These are phyloP conservation scores for Capreolus pygargus DNA, from an alignment of 2,113 vertebrate genomes.

Conservation along the genomic window DNA sequence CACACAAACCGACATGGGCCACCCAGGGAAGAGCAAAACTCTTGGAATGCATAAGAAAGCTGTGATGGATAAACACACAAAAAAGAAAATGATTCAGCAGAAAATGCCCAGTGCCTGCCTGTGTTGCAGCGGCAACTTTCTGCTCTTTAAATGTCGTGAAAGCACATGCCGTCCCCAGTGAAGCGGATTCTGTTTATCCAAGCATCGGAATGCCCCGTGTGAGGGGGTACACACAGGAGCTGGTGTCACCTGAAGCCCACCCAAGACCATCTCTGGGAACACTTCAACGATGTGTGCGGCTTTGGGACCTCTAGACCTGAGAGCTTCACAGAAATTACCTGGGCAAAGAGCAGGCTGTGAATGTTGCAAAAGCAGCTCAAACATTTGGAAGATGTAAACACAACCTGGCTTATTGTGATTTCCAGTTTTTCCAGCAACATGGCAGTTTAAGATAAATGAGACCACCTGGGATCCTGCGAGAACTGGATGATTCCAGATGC, in stretches of 20 bases:
- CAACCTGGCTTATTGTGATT: not conserved
- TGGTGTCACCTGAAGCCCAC: accelerated
- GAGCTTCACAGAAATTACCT: not conserved
- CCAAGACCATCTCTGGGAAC: not conserved
- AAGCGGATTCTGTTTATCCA: not conserved
- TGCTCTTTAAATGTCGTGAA: not conserved
- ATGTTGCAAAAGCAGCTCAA: not conserved
- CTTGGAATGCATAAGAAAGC: accelerated
- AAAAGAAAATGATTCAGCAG: too few relatives aligned
- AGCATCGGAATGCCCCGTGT: accelerated
- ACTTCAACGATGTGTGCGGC: accelerated
- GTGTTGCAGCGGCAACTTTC: not conserved
- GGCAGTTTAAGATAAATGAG: not conserved
- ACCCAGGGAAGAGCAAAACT: accelerated
- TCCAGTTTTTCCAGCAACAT: not conserved
- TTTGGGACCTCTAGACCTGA: not conserved
- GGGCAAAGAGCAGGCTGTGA: not conserved
- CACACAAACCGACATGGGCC: accelerated
- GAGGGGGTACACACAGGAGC: accelerated
- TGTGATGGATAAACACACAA: accelerated
- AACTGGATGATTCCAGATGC: not conserved
- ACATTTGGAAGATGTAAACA: not conserved
- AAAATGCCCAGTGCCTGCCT: not conserved
- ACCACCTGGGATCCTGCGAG: not conserved
- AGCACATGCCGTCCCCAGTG: accelerated